Base-by-base conservation (phyloP, 2,888 invertebrate species). In the Drosophila ustulata region DNA sequence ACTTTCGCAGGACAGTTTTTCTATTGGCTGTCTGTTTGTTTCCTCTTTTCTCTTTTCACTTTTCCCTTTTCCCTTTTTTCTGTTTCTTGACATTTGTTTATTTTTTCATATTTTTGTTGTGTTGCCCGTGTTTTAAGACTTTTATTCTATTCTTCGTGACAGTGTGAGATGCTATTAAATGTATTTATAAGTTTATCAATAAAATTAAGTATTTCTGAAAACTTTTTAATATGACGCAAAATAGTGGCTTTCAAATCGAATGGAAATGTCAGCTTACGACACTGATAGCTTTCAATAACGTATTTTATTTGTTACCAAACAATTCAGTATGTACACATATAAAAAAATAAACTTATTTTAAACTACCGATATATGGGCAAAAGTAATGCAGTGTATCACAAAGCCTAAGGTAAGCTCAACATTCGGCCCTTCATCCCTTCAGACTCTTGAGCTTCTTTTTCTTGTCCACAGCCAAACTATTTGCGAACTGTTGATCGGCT, bases 401-500 rank as follows among this genome's bases (percentile, higher is more conserved):
- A 41, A n/a, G 37, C n/a, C n/a, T 37, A 18, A 18, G 0, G 37
- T 37, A 37, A n/a, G 11, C 9, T 11, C 3, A 9, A 34, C 11
- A 34, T 9, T 11, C 4, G 2, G 25, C 11, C 23, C 25, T 26
- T 84, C 65, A 85, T 41, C 90, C 86, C 67, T 77, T 81, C 6
- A 91, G 71, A 7, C 75, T 79, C 28, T 88, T 90, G 5, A 91
- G 55, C 52, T 84, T 71, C 23, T 89, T 89, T 66, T 91, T 91
- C 72, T 86, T 87, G 28, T 90, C 90, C 13, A 89, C 82, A 7
- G 85, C 86, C 34, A 90, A 71, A 52, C 92, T 91, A 56, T 91
- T 91, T 46, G 91, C 85, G 41, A 91, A 90, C 71, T 91, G 91
- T 69, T 91, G 88, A 63, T 86, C 80, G 43, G 89, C 88, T 66